A percentile compares a stretch with the other conserved stretches of the same genome.
phyloP scores from a whole-genome alignment of 2,113 vertebrate species.

The Stercorarius parasiticus region DNA sequence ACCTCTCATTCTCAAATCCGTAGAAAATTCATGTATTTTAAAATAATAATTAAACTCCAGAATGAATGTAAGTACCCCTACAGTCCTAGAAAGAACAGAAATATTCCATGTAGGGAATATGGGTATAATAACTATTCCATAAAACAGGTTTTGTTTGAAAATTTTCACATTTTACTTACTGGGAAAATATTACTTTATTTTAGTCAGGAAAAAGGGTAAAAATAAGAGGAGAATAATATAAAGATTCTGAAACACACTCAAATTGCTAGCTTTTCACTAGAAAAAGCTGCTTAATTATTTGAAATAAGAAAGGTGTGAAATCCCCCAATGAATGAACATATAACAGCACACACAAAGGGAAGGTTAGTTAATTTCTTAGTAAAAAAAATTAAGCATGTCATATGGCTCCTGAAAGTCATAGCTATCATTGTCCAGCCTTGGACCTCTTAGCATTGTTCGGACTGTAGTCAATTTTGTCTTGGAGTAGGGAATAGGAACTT shows the following conservation, averaged over 20 bases:
- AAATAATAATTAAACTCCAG: not conserved
- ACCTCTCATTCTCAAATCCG: not conserved
- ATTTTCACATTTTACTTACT: not conserved
- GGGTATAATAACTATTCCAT: not conserved
- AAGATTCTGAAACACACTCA: not conserved
- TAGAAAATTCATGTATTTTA: not conserved
- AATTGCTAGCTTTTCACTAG: not conserved
- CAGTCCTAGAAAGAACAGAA: not conserved
- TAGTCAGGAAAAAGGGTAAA: not conserved
- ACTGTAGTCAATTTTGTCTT: not conserved
- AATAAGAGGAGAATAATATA: not conserved
- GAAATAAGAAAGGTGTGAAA: not conserved
- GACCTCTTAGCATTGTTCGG: not conserved
- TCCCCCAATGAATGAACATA: accelerated
- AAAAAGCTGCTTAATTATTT: not conserved
- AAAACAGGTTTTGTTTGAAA: not conserved
- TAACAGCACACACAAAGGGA: not conserved
- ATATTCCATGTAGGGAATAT: not conserved
- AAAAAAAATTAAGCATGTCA: not conserved
- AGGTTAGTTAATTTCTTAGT: not conserved
- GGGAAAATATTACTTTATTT: not conserved
- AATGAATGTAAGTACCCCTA: not conserved
- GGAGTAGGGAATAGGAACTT: not conserved
- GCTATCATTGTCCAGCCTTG: not conserved
- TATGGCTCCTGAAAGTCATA: not conserved